phyloP scores from a whole-genome alignment of 2,888 invertebrate species.

The Parelbella ahira region DNA sequence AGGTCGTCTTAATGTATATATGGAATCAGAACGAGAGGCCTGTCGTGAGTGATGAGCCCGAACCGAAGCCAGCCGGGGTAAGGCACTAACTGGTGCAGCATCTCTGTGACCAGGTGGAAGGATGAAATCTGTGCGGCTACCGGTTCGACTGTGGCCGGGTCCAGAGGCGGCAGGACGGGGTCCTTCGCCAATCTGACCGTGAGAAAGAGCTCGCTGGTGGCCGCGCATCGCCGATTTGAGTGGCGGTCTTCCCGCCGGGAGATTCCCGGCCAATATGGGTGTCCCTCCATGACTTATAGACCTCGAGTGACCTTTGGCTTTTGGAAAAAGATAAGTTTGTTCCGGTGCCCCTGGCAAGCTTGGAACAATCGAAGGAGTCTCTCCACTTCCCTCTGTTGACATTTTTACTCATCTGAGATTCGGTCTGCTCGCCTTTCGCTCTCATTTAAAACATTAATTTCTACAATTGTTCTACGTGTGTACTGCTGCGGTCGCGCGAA shows the following conservation, averaged over 20 bases:
- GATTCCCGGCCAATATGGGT: constrained; percentile 66
- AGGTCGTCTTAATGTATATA: constrained; percentile 90
- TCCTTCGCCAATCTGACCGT: constrained; percentile 89
- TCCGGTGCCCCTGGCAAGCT: constrained; percentile 76
- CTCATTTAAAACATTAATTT: constrained; percentile 66
- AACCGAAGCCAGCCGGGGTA: constrained; percentile 70
- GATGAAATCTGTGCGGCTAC: constrained; percentile 93
- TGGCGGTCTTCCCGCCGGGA: constrained; percentile 82
- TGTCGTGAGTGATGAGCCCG: constrained; percentile 88
- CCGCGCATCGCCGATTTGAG: constrained; percentile 87
- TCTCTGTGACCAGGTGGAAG: constrained; percentile 93
- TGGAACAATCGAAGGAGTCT: constrained; percentile 72
- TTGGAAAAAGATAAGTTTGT: constrained; percentile 76
- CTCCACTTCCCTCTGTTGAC: constrained; percentile 84
- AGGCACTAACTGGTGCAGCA: constrained; percentile 60
- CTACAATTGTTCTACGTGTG: constrained; percentile 43
- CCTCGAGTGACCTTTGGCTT: constrained; percentile 85
- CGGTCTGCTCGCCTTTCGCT: constrained; percentile 54
- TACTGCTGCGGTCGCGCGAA: constrained; percentile 39
- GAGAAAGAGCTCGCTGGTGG: constrained; percentile 92
- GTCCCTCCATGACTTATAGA: constrained; percentile 92
- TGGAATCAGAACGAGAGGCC: constrained; percentile 93
- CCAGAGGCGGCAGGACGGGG: constrained; percentile 52
- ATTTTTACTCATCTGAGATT: constrained; percentile 83
- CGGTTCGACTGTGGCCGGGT: constrained; percentile 89